phyloP scores from a whole-genome alignment of 1,140 invertebrate genomes.

The Andrena cerasifolii region DNA sequence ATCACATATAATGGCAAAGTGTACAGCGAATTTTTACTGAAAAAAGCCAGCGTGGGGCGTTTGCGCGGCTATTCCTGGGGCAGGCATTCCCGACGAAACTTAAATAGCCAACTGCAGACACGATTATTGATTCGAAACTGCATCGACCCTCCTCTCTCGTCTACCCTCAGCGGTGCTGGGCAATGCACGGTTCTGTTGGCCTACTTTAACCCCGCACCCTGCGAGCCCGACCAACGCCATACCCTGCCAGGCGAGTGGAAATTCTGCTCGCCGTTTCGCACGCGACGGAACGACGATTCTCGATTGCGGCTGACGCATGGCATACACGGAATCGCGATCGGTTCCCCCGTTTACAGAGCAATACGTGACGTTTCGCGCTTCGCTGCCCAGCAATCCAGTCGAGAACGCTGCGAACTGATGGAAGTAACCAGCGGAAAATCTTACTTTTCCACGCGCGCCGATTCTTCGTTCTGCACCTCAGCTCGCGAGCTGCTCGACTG shows the following conservation, averaged over 20 bases:
- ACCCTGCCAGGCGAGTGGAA: neutral
- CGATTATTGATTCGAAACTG: constrained; percentile 71
- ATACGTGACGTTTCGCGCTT: constrained; percentile 1
- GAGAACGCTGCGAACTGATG: neutral
- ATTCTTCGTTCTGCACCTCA: neutral
- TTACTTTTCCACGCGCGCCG: neutral
- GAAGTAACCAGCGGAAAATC: constrained; percentile 2
- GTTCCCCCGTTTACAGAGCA: constrained; percentile 1
- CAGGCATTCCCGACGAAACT: constrained; percentile 32
- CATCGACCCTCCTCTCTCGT: constrained; percentile 51
- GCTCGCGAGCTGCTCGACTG: too few relatives aligned
- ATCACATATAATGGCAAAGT: too few relatives aligned
- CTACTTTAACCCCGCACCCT: constrained; percentile 64
- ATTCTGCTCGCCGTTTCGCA: neutral
- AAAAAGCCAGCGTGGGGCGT: neutral
- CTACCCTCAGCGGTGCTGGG: constrained; percentile 53
- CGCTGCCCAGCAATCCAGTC: neutral
- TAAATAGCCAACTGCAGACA: constrained; percentile 52
- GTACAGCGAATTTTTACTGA: too few relatives aligned
- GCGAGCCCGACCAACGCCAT: constrained; percentile 16
- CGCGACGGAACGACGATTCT: neutral
- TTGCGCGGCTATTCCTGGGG: neutral
- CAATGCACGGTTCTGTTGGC: constrained; percentile 63
- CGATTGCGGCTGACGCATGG: neutral
- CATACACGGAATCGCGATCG: neutral